Evolutionary conservation across 37 sponge, comb jelly and placozoan genomes (phyloP).

Genomic region (Halichondria panicea): DNA sequence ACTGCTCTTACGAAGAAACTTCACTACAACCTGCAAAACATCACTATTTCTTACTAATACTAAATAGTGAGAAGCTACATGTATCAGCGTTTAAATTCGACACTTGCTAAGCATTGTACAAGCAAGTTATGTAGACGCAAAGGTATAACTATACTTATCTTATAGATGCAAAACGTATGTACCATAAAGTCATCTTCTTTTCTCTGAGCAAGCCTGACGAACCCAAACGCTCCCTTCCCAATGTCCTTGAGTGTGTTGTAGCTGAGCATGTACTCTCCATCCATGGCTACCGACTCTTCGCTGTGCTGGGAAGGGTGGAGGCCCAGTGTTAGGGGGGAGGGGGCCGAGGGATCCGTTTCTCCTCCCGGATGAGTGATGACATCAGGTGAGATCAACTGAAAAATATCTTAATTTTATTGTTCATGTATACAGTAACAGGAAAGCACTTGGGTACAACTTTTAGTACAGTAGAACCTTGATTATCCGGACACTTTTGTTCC

Average conservation of each 20-base stretch:
- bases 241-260: conserved; percentile 71
- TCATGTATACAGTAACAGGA: too few species aligned
- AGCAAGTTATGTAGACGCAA: too few species aligned
- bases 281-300: conserved; percentile 46
- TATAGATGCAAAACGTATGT: too few species aligned
- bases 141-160: too few species aligned
- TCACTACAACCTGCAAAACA: conserved; percentile 84
- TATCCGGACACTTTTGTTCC: too few species aligned
- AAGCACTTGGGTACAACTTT: too few species aligned
- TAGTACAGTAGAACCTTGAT: too few species aligned
- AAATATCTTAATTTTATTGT: neutral
- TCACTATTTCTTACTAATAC: too few species aligned
- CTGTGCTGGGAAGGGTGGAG: neutral
- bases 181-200: conserved; percentile 37
- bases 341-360: too few species aligned
- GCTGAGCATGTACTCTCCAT: conserved; percentile 66
- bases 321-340: neutral
- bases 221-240: conserved; percentile 94
- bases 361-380: neutral
- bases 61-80: too few species aligned
- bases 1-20: conserved; percentile 85
- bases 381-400: conserved; percentile 21
- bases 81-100: too few species aligned
- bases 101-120: too few species aligned
- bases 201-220: conserved; percentile 73